phyloP scores from a whole-genome alignment of 2,797 vertebrate genomes.

The Agapornis canus region DNA sequence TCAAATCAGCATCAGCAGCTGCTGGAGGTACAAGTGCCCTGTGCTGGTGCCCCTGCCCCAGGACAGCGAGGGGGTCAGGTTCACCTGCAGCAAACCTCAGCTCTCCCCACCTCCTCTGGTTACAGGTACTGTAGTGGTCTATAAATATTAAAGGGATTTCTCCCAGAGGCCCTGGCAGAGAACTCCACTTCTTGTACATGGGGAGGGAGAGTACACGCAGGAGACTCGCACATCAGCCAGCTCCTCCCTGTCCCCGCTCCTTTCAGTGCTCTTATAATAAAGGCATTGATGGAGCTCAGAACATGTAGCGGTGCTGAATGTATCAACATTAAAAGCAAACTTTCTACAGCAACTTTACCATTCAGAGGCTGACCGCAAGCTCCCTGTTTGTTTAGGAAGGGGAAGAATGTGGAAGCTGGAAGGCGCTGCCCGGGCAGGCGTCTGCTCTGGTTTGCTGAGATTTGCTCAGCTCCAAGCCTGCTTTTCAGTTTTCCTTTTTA shows the following conservation, averaged over 20 bases:
- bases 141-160: constrained; percentile 73
- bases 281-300: constrained; percentile 68
- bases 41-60: background rate
- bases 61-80: background rate
- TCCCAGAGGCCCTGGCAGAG: constrained; percentile 52
- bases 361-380: constrained; percentile 68
- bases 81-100: constrained; percentile 16
- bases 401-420: constrained; percentile 12
- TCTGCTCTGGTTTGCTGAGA: background rate
- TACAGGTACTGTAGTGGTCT: constrained; percentile 2
- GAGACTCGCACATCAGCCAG: constrained; percentile 2
- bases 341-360: constrained; percentile 62
- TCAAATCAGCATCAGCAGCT: background rate
- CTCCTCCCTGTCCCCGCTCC: constrained; percentile 29
- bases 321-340: constrained; percentile 77
- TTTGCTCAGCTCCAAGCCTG: constrained; percentile 23
- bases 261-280: constrained; percentile 49
- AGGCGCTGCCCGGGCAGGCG: background rate
- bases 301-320: constrained; percentile 50
- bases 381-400: constrained; percentile 63
- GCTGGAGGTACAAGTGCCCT: background rate
- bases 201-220: background rate
- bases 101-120: background rate
- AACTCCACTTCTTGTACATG: background rate
- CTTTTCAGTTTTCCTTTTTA: background rate